Conservation (phyloP, 2,888 invertebrate genomes). For the Hydrotaea diabolus region DNA sequence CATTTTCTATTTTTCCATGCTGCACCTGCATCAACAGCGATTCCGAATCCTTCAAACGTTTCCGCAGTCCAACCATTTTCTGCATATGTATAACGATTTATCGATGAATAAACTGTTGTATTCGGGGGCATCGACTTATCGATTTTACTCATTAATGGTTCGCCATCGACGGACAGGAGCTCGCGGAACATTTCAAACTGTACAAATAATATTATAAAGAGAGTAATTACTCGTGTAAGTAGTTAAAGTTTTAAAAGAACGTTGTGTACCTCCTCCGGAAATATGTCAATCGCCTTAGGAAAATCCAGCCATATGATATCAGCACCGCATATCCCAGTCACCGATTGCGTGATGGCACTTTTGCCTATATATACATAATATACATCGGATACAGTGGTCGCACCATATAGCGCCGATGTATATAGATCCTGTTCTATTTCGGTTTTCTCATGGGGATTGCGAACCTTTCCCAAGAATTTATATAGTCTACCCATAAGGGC, state of each 20-base stretch:
- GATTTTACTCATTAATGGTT: neutral
- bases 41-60: neutral
- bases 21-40: neutral
- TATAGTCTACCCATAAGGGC: neutral
- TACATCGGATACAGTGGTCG: neutral
- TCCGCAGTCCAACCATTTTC: neutral
- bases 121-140: neutral
- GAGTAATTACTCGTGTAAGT: neutral
- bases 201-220: neutral
- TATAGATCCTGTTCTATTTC: neutral
- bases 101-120: neutral
- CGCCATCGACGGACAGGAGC: neutral
- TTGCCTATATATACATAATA: neutral
- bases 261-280: neutral
- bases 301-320: conserved; percentile 20
- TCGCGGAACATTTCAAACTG: neutral
- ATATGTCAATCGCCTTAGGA: neutral
- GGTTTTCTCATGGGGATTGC: neutral
- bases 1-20: neutral
- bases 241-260: too few relatives aligned
- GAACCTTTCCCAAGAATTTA: neutral
- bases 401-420: too few relatives aligned
- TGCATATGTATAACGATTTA: neutral
- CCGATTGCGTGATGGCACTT: neutral
- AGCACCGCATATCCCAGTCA: neutral